Evolutionary conservation across 2,113 vertebrate species (phyloP).

Genomic region (Panurus biarmicus): DNA sequence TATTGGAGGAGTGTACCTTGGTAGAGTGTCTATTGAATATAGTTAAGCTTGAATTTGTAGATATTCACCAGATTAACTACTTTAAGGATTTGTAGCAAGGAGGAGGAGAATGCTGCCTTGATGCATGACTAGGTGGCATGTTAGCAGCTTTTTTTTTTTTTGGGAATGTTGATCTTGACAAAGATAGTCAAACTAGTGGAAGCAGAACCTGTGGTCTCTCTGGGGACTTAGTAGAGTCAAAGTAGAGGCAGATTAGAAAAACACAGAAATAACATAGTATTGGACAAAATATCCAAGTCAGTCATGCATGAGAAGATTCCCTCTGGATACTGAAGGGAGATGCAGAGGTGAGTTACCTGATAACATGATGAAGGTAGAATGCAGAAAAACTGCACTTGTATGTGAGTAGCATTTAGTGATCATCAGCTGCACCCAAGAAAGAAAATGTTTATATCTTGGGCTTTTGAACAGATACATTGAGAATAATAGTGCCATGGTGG

Average conservation of each 20-base stretch:
- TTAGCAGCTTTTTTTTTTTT: not conserved
- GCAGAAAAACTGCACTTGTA: not conserved
- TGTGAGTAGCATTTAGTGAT: not conserved
- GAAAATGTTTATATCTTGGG: not conserved
- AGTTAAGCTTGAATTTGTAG: not conserved
- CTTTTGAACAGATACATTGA: not conserved
- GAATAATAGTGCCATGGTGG: not conserved
- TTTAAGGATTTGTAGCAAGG: not conserved
- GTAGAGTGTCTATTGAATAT: not conserved
- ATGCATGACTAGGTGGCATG: not conserved
- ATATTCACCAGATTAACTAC: not conserved
- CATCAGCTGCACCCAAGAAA: not conserved
- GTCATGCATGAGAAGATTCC: not conserved
- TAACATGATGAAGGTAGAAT: not conserved
- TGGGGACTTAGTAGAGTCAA: not conserved
- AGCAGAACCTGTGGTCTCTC: not conserved
- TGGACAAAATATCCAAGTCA: not conserved
- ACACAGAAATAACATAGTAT: not conserved
- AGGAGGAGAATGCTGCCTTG: not conserved
- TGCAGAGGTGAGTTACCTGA: not conserved
- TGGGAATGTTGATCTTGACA: not conserved
- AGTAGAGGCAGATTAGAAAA: not conserved
- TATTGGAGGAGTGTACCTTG: not conserved
- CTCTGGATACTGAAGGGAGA: not conserved
- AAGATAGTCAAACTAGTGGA: not conserved